Conservation (phyloP, 2,797 vertebrate genomes). For the Catharus ustulatus region DNA sequence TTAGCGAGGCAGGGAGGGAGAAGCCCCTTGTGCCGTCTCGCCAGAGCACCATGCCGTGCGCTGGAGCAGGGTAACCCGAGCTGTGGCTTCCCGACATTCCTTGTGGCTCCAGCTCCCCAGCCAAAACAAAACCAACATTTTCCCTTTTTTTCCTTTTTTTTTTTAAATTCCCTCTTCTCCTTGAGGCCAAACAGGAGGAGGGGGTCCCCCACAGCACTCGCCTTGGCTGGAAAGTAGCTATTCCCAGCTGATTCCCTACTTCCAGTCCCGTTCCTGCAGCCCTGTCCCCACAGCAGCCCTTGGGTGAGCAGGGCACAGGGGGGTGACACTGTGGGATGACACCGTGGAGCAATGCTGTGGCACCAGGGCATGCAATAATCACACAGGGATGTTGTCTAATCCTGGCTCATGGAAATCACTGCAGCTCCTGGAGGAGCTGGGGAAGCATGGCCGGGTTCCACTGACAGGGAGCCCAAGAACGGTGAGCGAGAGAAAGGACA, state of each 20-base stretch:
- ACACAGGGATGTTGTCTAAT: not conserved
- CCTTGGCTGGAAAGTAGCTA: not conserved
- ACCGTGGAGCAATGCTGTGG: fast-evolving
- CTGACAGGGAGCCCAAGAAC: fast-evolving
- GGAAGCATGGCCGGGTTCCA: not conserved
- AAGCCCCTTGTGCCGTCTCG: not conserved
- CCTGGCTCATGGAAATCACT: not conserved
- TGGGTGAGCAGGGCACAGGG: fast-evolving
- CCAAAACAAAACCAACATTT: conserved; percentile 62
- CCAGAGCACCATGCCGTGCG: not conserved
- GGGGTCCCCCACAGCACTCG: not conserved
- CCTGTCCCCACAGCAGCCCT: not conserved
- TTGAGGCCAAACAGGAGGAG: not conserved
- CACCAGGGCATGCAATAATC: fast-evolving
- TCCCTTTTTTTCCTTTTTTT: not conserved
- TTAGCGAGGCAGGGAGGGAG: not conserved
- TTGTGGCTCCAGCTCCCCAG: conserved; percentile 41
- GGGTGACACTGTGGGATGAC: fast-evolving
- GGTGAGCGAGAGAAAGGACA: fast-evolving
- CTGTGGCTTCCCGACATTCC: conserved; percentile 45
- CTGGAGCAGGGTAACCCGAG: conserved; percentile 28
- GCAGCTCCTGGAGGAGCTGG: fast-evolving
- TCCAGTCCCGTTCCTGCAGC: not conserved
- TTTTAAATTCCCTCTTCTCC: not conserved
- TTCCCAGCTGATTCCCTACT: fast-evolving